Percentiles rank a stretch among this genome's conserved stretches.
These are phyloP conservation scores for Gallinago nigripennis DNA, from an alignment of 2,797 vertebrate genomes.

Conservation along the genomic window DNA sequence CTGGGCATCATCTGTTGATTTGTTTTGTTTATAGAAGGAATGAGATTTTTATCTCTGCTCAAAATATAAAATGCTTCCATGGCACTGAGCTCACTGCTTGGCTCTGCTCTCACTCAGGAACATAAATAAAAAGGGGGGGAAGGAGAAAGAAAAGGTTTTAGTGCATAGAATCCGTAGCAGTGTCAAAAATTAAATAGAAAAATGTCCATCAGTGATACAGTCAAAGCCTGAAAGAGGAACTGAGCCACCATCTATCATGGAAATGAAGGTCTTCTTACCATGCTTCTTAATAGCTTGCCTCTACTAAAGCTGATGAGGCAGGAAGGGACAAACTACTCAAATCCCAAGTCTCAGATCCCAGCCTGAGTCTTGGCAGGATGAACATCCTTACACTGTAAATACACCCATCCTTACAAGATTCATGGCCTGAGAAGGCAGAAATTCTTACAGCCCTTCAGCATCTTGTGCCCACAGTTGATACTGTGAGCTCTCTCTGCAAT, in stretches of 20 bases:
- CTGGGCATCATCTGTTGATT: constrained; percentile 64
- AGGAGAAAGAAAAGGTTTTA: not conserved
- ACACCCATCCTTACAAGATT: not conserved
- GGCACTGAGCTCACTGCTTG: constrained; percentile 45
- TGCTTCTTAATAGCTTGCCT: not conserved
- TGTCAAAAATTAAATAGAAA: constrained; percentile 47
- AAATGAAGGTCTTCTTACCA: constrained; percentile 11
- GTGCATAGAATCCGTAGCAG: constrained; percentile 25
- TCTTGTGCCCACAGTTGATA: not conserved
- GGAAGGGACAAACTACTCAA: not conserved
- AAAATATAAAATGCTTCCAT: constrained; percentile 56
- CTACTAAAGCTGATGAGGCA: constrained; percentile 3
- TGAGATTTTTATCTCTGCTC: constrained; percentile 65
- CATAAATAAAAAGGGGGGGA: constrained; percentile 56
- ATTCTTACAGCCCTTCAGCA: not conserved
- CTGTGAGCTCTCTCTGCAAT: not conserved
- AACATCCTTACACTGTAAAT: not conserved
- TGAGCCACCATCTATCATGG: constrained; percentile 7
- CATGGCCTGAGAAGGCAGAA: not conserved
- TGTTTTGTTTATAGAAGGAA: constrained; percentile 69
- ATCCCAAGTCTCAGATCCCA: not conserved
- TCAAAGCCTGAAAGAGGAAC: not conserved
- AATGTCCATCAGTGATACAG: constrained; percentile 9
- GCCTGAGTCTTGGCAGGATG: not conserved
- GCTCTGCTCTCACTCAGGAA: constrained; percentile 53